Evolutionary conservation across 2,888 invertebrate genomes (phyloP).

Genomic region (Heteropelma amictum): DNA sequence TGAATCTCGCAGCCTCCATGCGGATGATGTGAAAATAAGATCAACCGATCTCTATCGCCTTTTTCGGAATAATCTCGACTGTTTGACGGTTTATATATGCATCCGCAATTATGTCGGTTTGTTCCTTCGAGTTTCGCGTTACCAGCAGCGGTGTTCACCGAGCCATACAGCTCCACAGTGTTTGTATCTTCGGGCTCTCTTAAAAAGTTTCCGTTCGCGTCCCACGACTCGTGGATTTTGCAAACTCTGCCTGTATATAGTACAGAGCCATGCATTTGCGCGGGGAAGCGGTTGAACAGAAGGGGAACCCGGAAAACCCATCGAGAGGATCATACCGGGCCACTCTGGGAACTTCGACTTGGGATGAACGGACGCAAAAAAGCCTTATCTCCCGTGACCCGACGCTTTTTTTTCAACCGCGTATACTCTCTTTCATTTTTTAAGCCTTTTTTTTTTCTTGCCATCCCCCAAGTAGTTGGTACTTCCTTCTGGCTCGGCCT

Average conservation of each 20-base stretch:
- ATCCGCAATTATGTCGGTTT: too few relatives aligned
- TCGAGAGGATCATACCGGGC: conserved; percentile 57
- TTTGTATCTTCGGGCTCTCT: conserved; percentile 52
- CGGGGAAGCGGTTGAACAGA: conserved; percentile 21
- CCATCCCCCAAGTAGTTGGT: conserved; percentile 59
- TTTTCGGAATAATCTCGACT: conserved; percentile 6
- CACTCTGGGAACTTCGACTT: conserved; percentile 62
- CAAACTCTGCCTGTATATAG: background rate
- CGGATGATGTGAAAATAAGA: too few relatives aligned
- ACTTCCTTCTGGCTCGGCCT: conserved; percentile 26
- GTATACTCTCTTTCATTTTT: conserved; percentile 54
- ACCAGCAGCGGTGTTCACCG: conserved; percentile 3
- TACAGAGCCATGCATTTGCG: background rate
- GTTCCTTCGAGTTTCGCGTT: too few relatives aligned
- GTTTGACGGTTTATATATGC: conserved; percentile 7
- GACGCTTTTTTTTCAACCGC: conserved; percentile 61
- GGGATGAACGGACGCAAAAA: conserved; percentile 62
- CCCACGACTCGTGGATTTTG: conserved; percentile 37
- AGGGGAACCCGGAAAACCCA: conserved; percentile 38
- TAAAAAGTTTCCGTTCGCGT: conserved; percentile 53
- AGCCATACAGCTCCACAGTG: conserved; percentile 16
- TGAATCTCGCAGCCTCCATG: too few relatives aligned
- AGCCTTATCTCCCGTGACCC: conserved; percentile 67
- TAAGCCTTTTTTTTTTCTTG: conserved; percentile 55
- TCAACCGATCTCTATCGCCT: too few relatives aligned